Evolutionary conservation across 2,797 vertebrate genomes (phyloP).

Genomic region (Anabacerthia variegaticeps): DNA sequence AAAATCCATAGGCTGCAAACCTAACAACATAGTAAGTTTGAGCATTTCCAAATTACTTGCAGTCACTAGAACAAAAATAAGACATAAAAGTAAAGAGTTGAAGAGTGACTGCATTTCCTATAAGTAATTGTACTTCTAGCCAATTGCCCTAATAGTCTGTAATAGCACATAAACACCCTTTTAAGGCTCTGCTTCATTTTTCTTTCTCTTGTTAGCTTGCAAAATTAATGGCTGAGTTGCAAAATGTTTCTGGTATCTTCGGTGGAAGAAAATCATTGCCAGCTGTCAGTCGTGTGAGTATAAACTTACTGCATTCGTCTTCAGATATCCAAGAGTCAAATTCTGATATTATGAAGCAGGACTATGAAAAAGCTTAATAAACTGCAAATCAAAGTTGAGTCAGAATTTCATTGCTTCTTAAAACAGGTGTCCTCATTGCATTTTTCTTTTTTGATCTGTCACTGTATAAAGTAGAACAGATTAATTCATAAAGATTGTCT

Average conservation of each 20-base stretch:
- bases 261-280: constrained; percentile 75
- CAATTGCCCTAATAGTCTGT: constrained; percentile 2
- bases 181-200: background rate
- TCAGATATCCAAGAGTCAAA: background rate
- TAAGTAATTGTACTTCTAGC: constrained; percentile 16
- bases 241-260: constrained; percentile 87
- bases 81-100: background rate
- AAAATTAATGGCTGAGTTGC: constrained; percentile 94
- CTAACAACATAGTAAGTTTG: background rate
- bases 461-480: background rate
- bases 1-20: background rate
- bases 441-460: background rate
- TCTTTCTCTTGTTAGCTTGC: constrained; percentile 83
- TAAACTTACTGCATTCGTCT: background rate
- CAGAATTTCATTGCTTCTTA: background rate
- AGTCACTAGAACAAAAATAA: background rate
- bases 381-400: background rate
- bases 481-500: background rate
- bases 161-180: background rate
- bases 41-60: constrained; percentile 7
- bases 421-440: background rate
- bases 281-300: constrained; percentile 78
- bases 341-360: background rate
- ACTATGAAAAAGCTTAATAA: background rate
- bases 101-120: constrained; percentile 1